Evolutionary conservation across 1,140 invertebrate species (phyloP).

Genomic region (Diorhabda elongata): DNA sequence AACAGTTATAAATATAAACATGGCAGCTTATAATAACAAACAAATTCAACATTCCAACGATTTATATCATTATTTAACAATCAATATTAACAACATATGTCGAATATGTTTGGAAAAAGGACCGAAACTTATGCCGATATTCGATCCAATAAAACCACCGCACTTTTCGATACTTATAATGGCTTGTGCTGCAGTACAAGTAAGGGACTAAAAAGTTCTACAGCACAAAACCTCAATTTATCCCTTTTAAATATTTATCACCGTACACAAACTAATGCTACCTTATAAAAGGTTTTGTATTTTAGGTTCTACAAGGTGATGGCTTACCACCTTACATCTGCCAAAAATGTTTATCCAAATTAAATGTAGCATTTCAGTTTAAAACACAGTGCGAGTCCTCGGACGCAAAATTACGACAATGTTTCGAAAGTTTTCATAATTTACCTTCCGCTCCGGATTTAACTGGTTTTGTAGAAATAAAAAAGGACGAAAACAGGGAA

Average conservation of each 20-base stretch:
- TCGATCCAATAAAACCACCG: slow-evolving; percentile 54
- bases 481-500: slow-evolving; percentile 10
- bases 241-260: background rate
- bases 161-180: slow-evolving; percentile 57
- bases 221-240: background rate
- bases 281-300: slow-evolving; percentile 13
- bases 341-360: slow-evolving; percentile 60
- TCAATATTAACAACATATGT: slow-evolving; percentile 54
- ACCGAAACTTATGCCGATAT: slow-evolving; percentile 59
- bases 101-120: slow-evolving; percentile 61
- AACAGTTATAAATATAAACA: background rate
- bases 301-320: slow-evolving; percentile 57
- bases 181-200: slow-evolving; percentile 60
- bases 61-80: slow-evolving; percentile 43
- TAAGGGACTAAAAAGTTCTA: slow-evolving; percentile 35
- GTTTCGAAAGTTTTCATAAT: slow-evolving; percentile 49
- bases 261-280: background rate
- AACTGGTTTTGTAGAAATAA: slow-evolving; percentile 22
- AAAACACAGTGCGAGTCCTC: slow-evolving; percentile 63
- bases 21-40: slow-evolving; percentile 31
- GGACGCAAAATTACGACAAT: slow-evolving; percentile 58
- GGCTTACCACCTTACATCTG: slow-evolving; percentile 62
- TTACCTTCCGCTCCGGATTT: slow-evolving; percentile 31
- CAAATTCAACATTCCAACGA: slow-evolving; percentile 34
- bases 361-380: slow-evolving; percentile 63